Base-by-base conservation (phyloP, 2,888 invertebrate species). In the Diplolepis rosae region DNA sequence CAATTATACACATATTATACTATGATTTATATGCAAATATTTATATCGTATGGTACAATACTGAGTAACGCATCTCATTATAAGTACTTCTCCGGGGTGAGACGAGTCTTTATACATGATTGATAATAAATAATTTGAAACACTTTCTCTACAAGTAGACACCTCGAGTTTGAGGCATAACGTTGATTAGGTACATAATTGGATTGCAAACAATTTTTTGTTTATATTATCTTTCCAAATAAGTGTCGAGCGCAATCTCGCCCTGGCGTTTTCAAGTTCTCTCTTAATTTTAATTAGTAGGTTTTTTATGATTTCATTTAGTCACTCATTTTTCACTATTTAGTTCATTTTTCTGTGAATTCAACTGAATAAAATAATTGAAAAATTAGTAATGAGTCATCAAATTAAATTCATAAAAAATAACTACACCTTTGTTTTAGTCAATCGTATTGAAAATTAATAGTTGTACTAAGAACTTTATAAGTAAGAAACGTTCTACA, bases 1-100 rank as follows among this genome's bases (percentile, higher is more conserved):
- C 84, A 85, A 84, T 85, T 86, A 85, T 85, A 85, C 85, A 85
- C 80, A 80, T 82, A 84, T 81, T 82, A 84, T 81, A 81, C 80
- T 83, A 72, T 79, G 71, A 61, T 78, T 72, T 80, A 75, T 80
- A 81, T 82, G 81, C 82, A 79, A 82, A 79, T 77, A 75, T 78
- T 73, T 75, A 75, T 79, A 73, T 74, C 74, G 75, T 83, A 81
- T 82, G 72, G 77, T 84, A 84, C 83, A 84, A 73, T 81, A 79
- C 74, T 79, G 80, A 74, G 75, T 80, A 84, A 83, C 84, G 79
- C 74, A 80, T 83, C 75, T 74, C 70, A 80, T 65, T 77, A 81
- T 79, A 79, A 75, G 81, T 80, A 78, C 56, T 77, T 73, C 77
- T 81, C 75, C 73, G 69, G 77, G 70, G 61, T 72, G 71, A 73